Evolutionary conservation across 2,888 invertebrate species (phyloP), one percentile per base, ranked within the genome.

Genomic region (Ryuthela nishihirai): DNA sequence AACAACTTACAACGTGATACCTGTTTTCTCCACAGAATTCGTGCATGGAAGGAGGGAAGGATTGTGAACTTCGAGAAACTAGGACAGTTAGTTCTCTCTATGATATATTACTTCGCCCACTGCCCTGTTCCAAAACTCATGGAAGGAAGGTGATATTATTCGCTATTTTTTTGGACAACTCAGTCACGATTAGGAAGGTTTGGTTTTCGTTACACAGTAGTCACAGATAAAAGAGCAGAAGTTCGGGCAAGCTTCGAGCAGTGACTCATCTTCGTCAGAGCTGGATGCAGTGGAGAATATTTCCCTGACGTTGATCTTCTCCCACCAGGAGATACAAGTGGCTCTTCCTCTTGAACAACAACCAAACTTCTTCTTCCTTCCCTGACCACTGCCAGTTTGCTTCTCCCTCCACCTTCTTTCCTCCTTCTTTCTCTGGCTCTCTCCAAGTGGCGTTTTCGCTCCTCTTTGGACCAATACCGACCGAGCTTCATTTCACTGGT

Each of bases 401-500:
- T 73, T 71, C 67, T 71, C 70, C 65, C 47, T 45, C 59, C 45
- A 29, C 36, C 54, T 17, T 50, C 58, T 23, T 61, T 67, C 43
- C 62, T 71, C 67, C 68, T 50, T 64, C 84, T 78, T 69, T 85
- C 84, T 42, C 80, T 78, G 1, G 85, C 82, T 48, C 81, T 80
- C 69, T 86, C 86, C 67, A 86, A 73, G 67, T 88, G 87, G 38
- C 82, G 77, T 69, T 85, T 86, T 3, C 85, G 79, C 65, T 87
- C 87, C 66, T 85, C 86, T 71, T 83, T 82, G 3, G 81, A 82
- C 85, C 87, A 87, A 71, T 85, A 88, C 25, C 85, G 80, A 5
- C 87, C 87, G 17, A 74, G 69, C 78, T 87, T 88, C 60, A 87
- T 77, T 71, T 87, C 87, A 12, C 85, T 85, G 73, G 83, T 80